A percentile compares a stretch with the other conserved stretches of the same genome.
These are phyloP conservation scores for Acrobasis consociella DNA, from an alignment of 2,888 invertebrate species.

Conservation along the genomic window DNA sequence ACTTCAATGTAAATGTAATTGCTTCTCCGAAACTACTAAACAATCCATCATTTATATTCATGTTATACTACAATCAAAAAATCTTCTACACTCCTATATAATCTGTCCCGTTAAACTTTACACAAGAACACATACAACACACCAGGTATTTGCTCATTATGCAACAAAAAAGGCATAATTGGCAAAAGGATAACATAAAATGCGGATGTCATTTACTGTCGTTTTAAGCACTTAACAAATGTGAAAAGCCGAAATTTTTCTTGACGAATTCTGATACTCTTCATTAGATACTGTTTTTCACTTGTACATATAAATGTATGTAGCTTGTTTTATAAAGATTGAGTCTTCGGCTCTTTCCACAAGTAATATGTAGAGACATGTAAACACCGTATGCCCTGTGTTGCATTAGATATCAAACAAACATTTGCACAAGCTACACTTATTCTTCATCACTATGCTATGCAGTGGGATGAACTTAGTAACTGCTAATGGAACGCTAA, in stretches of 20 bases:
- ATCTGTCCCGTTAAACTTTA: slow-evolving; percentile 53
- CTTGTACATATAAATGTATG: background rate
- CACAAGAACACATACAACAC: slow-evolving; percentile 49
- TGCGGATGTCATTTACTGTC: slow-evolving; percentile 78
- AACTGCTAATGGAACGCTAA: slow-evolving; percentile 8
- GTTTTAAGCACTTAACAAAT: slow-evolving; percentile 24
- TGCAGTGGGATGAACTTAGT: background rate
- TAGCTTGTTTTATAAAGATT: slow-evolving; percentile 27
- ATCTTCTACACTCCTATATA: slow-evolving; percentile 20
- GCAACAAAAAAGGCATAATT: slow-evolving; percentile 75
- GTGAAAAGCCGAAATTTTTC: background rate
- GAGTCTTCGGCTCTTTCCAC: slow-evolving; percentile 37
- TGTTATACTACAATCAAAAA: slow-evolving; percentile 3
- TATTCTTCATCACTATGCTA: slow-evolving; percentile 8
- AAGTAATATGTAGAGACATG: slow-evolving; percentile 34
- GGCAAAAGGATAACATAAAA: slow-evolving; percentile 62
- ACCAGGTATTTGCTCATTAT: slow-evolving; percentile 79
- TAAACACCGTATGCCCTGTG: slow-evolving; percentile 4
- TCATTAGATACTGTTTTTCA: slow-evolving; percentile 6
- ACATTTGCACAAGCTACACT: slow-evolving; percentile 6
- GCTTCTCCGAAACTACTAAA: slow-evolving; percentile 40
- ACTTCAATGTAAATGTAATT: slow-evolving; percentile 45
- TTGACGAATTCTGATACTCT: background rate
- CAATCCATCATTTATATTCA: slow-evolving; percentile 11
- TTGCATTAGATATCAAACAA: slow-evolving; percentile 7